Conservation (phyloP, 2,888 invertebrate species). For the Pogonocherus hispidulus region DNA sequence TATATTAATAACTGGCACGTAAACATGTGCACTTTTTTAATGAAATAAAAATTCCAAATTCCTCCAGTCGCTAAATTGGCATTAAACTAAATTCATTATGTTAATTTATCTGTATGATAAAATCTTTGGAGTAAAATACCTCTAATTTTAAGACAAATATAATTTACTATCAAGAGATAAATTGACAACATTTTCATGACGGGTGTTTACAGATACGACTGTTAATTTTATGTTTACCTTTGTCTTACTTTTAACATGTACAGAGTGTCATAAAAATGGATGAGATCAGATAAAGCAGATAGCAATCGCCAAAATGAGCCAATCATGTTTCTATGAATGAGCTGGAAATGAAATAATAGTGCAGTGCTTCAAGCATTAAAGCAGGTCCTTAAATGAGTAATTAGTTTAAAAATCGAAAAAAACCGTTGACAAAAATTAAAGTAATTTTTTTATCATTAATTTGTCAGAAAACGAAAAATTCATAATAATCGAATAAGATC, state of each 20-base stretch:
- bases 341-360: too few relatives aligned
- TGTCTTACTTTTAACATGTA: neutral
- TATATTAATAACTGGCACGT: neutral
- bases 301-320: too few relatives aligned
- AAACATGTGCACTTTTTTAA: neutral
- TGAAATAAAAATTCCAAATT: neutral
- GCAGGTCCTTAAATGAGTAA: too few relatives aligned
- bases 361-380: too few relatives aligned
- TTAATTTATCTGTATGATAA: slow-evolving; percentile 18
- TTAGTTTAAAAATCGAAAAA: too few relatives aligned
- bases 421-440: too few relatives aligned
- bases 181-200: neutral
- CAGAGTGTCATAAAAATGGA: neutral
- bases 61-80: neutral
- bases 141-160: neutral
- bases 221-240: neutral
- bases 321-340: too few relatives aligned
- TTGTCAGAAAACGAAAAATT: too few relatives aligned
- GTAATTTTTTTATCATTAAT: too few relatives aligned
- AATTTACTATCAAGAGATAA: neutral
- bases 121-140: neutral
- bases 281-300: too few relatives aligned
- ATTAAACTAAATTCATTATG: slow-evolving; percentile 10
- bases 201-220: neutral
- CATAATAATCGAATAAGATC: too few relatives aligned